Evolutionary conservation across 2,888 invertebrate species (phyloP), one percentile per base, ranked within the genome.

Genomic region (Troides oblongomaculatus): DNA sequence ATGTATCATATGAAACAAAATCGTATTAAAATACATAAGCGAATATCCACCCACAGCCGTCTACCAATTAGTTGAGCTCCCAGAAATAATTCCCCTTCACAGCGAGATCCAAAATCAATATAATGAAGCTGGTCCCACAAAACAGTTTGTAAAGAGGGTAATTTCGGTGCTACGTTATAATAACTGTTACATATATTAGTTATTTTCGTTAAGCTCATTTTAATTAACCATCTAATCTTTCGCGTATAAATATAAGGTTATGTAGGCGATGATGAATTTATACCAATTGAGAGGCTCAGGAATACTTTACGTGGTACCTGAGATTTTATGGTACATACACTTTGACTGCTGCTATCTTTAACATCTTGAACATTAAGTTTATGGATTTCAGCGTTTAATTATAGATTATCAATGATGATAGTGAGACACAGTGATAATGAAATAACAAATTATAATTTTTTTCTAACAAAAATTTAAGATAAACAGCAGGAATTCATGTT

Each of bases 131-230:
- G 76, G 69, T 73, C 43, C 39, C 10, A 63, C 66, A 71, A 71
- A 76, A 81, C 79, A 80, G 81, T 80, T 80, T 79, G 46, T 21
- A 53, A 61, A 66, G 60, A 60, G 60, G 61, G 50, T 30, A 61
- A 66, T 66, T 66, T 53, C 30, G 53, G 64, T 57, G 50, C 69
- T 61, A 68, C 43, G 18, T 66, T 50, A 23, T 59, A 46, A 60
- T 59, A 66, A 60, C 60, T 58, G 46, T 18, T 10, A 57, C 21
- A 66, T 50, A 75, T 77, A 76, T 77, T 74, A 77, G 75, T 76
- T 73, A 77, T 71, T 71, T 74, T 76, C 75, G 75, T 76, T 79
- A 78, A 81, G 79, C 77, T 75, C 73, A 76, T 76, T 80, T 81
- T 80, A 81, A 81, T 81, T 77, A 77, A 77, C 60, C 71, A 77